These are phyloP conservation scores for Sebastes reedi DNA, from an alignment of 2,797 vertebrate species.

Conservation along the genomic window DNA sequence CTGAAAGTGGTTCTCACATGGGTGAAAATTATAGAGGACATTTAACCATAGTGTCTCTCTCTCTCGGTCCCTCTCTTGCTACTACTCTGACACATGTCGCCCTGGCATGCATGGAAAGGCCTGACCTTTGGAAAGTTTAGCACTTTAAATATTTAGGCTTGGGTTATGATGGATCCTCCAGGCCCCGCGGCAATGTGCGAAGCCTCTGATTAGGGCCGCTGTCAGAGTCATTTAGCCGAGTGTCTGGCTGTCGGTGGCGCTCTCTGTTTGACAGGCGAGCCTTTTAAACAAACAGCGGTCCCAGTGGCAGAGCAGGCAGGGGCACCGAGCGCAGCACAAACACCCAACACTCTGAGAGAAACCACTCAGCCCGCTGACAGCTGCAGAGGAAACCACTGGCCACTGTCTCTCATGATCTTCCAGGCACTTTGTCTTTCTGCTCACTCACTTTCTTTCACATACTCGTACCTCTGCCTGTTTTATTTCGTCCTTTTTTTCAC, in stretches of 20 bases:
- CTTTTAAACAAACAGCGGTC: conserved; percentile 87
- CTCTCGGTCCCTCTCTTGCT: conserved; percentile 55
- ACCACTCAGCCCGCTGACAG: conserved; percentile 80
- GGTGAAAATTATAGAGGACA: conserved; percentile 44
- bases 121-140: conserved; percentile 88
- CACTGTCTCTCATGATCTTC: conserved; percentile 60
- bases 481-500: conserved; percentile 2
- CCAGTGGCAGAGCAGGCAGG: conserved; percentile 77
- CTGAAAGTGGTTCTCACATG: conserved; percentile 39
- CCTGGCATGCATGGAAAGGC: conserved; percentile 82
- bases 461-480: conserved; percentile 22
- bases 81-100: conserved; percentile 75
- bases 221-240: conserved; percentile 82
- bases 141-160: conserved; percentile 90
- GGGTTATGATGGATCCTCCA: conserved; percentile 86
- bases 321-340: conserved; percentile 76
- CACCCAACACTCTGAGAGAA: conserved; percentile 77
- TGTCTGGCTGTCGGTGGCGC: conserved; percentile 77
- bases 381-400: conserved; percentile 72
- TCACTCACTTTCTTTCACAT: conserved; percentile 39
- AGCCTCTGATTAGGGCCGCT: conserved; percentile 85
- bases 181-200: conserved; percentile 82
- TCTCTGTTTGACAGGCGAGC: conserved; percentile 85
- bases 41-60: conserved; percentile 43
- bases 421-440: conserved; percentile 53